Evolutionary conservation across 2,797 vertebrate species (phyloP).

Genomic region (Enteromius unitaeniatus): DNA sequence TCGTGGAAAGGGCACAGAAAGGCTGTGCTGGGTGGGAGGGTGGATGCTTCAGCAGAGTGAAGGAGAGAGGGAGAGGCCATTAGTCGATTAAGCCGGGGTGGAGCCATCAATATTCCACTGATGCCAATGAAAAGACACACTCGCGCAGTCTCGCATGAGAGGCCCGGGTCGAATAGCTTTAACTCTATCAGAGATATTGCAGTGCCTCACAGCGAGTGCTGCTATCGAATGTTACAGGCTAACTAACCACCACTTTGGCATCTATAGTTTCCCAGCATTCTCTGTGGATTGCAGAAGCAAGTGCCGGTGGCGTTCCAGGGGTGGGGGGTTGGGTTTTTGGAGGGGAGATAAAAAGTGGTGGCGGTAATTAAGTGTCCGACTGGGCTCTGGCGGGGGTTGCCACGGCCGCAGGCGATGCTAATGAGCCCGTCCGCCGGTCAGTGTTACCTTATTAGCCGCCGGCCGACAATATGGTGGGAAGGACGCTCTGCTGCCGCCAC

Average conservation of each 20-base stretch:
- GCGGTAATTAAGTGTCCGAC: slow-evolving; percentile 82
- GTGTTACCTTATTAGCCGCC: slow-evolving; percentile 77
- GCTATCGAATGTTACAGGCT: slow-evolving; percentile 39
- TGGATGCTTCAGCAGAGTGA: slow-evolving; percentile 72
- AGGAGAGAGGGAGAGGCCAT: slow-evolving; percentile 78
- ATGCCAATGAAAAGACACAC: slow-evolving; percentile 73
- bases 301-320: slow-evolving; percentile 24
- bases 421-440: slow-evolving; percentile 78
- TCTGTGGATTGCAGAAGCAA: slow-evolving; percentile 41
- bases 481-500: slow-evolving; percentile 59
- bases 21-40: slow-evolving; percentile 63
- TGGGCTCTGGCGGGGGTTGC: slow-evolving; percentile 74
- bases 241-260: slow-evolving; percentile 56
- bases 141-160: slow-evolving; percentile 40
- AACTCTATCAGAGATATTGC: slow-evolving; percentile 49
- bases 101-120: slow-evolving; percentile 79
- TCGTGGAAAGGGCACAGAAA: slow-evolving; percentile 64
- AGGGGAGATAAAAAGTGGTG: slow-evolving; percentile 65
- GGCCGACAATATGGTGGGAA: slow-evolving; percentile 80
- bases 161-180: slow-evolving; percentile 38
- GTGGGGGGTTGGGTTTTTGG: slow-evolving; percentile 55
- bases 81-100: slow-evolving; percentile 82
- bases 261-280: slow-evolving; percentile 41
- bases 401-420: slow-evolving; percentile 81
- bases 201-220: slow-evolving; percentile 21